phyloP scores from a whole-genome alignment of 2,113 vertebrate genomes.

The Gasterosteus nipponicus region DNA sequence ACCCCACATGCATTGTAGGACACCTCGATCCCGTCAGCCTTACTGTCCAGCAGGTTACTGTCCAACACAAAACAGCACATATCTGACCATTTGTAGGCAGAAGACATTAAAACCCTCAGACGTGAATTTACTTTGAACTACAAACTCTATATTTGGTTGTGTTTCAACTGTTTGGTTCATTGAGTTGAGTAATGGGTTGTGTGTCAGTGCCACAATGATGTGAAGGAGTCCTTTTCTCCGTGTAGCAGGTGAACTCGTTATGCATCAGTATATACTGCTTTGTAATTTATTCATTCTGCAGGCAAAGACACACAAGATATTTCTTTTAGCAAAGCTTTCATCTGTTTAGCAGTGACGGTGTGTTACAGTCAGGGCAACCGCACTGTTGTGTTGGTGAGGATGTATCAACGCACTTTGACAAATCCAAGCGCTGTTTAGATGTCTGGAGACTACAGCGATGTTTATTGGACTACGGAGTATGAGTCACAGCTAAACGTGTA shows the following conservation, averaged over 20 bases:
- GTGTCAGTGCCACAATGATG: background rate
- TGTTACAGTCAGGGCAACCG: background rate
- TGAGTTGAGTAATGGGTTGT: background rate
- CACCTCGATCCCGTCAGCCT: conserved; percentile 97
- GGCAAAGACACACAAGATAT: background rate
- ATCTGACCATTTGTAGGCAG: background rate
- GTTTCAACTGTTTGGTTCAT: background rate
- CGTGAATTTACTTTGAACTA: background rate
- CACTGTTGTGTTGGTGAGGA: background rate
- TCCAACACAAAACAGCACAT: background rate
- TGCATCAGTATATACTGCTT: background rate
- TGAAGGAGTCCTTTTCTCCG: background rate
- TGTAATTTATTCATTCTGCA: background rate
- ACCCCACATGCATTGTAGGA: conserved; percentile 98
- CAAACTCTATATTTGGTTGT: background rate
- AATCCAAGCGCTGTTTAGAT: too few species aligned
- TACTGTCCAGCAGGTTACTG: conserved; percentile 95
- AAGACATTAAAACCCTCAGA: background rate
- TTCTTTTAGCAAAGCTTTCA: background rate
- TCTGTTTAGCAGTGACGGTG: background rate
- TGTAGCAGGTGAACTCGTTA: background rate
- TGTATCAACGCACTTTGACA: background rate
- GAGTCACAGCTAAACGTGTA: too few species aligned
- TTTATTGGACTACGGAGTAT: too few species aligned
- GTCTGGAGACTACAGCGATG: too few species aligned